phyloP scores from a whole-genome alignment of 2,888 invertebrate species.

The Vanessa cardui region DNA sequence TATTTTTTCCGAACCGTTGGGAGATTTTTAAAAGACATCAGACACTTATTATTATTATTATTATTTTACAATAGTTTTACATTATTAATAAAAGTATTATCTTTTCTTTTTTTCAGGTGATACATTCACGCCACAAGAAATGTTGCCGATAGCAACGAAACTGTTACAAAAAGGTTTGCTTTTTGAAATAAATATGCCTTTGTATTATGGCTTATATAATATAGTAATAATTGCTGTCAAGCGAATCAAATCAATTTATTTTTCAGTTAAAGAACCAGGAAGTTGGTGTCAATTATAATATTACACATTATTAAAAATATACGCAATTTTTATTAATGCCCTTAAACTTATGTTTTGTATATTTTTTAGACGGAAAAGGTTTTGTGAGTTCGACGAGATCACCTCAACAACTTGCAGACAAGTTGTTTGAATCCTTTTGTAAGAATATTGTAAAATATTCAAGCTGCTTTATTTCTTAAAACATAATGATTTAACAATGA shows the following conservation, averaged over 20 bases:
- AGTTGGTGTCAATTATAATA: conserved; percentile 44
- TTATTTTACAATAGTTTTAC: no score
- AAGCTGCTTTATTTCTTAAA: conserved; percentile 15
- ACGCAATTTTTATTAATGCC: background rate
- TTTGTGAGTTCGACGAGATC: conserved; percentile 57
- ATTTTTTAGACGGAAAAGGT: conserved; percentile 57
- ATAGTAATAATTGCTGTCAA: no score
- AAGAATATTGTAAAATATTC: conserved; percentile 44
- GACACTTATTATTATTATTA: no score
- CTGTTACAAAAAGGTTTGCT: conserved; percentile 55
- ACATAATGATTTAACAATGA: conserved; percentile 12
- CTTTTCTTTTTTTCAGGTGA: conserved; percentile 52
- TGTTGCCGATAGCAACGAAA: conserved; percentile 56
- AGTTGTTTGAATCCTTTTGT: conserved; percentile 62
- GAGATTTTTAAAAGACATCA: no score
- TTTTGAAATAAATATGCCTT: background rate
- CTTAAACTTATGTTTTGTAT: conserved; percentile 1
- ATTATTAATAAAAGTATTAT: no score
- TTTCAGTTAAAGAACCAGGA: conserved; percentile 51
- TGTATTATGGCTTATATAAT: no score
- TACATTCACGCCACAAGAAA: conserved; percentile 55
- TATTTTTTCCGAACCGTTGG: no score
- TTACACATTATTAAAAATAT: background rate
- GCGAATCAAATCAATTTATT: background rate
- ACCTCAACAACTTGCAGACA: conserved; percentile 60